phyloP scores from a whole-genome alignment of 2,888 invertebrate genomes.

The Xanthorhoe spadicearia region DNA sequence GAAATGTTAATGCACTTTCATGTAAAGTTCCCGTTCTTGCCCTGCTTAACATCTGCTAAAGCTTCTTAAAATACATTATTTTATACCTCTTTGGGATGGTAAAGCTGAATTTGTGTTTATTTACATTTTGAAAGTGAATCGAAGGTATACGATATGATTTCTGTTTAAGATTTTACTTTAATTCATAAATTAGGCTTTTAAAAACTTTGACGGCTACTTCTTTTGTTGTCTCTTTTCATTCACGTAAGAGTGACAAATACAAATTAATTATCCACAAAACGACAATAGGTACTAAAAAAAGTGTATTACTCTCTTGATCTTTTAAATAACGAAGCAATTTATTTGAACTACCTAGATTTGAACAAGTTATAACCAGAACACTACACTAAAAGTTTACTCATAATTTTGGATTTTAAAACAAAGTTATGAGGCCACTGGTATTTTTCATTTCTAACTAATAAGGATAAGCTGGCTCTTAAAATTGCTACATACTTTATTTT shows the following conservation, averaged over 20 bases:
- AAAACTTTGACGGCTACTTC: too few relatives aligned
- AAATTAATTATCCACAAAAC: too few relatives aligned
- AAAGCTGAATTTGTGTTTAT: not conserved
- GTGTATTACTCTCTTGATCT: too few relatives aligned
- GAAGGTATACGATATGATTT: not conserved
- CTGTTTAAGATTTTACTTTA: not conserved
- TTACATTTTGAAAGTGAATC: not conserved
- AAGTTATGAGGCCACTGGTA: conserved; percentile 35
- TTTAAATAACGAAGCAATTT: too few relatives aligned
- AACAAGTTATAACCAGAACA: not conserved
- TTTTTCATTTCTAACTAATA: conserved; percentile 4
- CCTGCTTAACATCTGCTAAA: conserved; percentile 38
- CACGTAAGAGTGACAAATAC: too few relatives aligned
- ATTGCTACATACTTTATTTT: conserved; percentile 26
- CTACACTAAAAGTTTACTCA: not conserved
- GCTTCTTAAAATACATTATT: conserved; percentile 51
- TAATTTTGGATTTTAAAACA: conserved; percentile 28
- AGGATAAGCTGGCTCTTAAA: conserved; percentile 21
- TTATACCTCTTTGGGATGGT: conserved; percentile 12
- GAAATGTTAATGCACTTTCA: conserved; percentile 59
- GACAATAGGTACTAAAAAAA: too few relatives aligned
- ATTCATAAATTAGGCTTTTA: too few relatives aligned
- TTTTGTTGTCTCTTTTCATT: too few relatives aligned
- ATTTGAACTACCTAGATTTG: too few relatives aligned
- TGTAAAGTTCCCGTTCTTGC: conserved; percentile 44